Evolutionary conservation across 2,113 vertebrate genomes (phyloP), one percentile per base, ranked within the genome.

Genomic region (Alaudala cheleensis): DNA sequence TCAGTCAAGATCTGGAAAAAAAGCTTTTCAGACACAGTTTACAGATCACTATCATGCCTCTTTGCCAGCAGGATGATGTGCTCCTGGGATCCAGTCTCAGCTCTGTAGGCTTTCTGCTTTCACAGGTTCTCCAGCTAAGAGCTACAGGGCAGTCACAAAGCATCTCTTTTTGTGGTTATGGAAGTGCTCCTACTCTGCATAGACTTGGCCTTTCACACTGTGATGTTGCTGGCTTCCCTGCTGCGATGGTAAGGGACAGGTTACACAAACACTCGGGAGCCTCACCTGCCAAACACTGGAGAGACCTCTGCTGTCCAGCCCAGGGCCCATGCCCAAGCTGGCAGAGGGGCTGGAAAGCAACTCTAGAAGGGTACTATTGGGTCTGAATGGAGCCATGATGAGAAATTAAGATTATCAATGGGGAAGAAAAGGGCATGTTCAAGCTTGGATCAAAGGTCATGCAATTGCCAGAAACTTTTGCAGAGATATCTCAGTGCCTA

Each of bases 181-280:
- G 66, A 71, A 56, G n/a, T 42, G 44, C 8, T 56, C 5, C 14
- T 29, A 3, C 29, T 39, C 45, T 80, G 21, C 11, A 14, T 3
- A 39, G 5, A 0, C 15, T 67, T 64, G 40, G 29, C 37, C 16
- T 54, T 76, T 77, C 12, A 40, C 6, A 1, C 21, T 1, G 1
- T 31, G 34, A 19, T 29, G 18, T 45, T 0, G 0, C 21, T 57
- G n/a, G 50, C 19, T 62, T 10, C 5, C 17, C 24, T 62, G 37
- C 16, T 0, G 0, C 0, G 6, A 21, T 40, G n/a, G 17, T 45
- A 34, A 45, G 42, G 39, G 44, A 45, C 14, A 49, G 5, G 47
- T 76, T 49, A 16, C 21, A 34, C 6, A 45, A 50, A 45, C 0
- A 3, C 19, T 19, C 9, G 8, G 8, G 31, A 78, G 9, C 37